Conservation (phyloP, 1,140 invertebrate species). For the Sminthurides bifidus region DNA sequence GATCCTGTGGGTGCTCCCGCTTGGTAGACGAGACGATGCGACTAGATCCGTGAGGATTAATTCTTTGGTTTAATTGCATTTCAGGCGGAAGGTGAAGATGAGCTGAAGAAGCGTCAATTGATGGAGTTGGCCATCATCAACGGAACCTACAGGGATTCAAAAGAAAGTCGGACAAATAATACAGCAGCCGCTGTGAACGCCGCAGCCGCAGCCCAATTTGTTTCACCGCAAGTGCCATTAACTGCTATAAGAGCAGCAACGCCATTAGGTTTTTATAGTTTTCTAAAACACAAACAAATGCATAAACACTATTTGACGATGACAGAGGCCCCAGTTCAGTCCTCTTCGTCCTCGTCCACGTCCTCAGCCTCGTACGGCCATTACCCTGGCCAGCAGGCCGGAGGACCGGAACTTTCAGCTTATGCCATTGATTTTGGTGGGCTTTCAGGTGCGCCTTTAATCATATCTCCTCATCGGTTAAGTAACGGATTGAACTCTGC, state of each 20-base stretch:
- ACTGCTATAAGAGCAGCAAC: slow-evolving; percentile 31
- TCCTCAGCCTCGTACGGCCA: slow-evolving; percentile 10
- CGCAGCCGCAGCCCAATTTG: slow-evolving; percentile 26
- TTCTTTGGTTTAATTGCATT: slow-evolving; percentile 21
- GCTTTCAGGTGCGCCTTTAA: slow-evolving; percentile 63
- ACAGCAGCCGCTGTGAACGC: slow-evolving; percentile 9
- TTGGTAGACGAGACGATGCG: too few relatives aligned
- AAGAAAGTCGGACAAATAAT: slow-evolving; percentile 48
- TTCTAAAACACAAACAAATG: slow-evolving; percentile 27
- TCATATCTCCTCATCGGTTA: slow-evolving; percentile 63
- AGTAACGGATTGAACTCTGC: slow-evolving; percentile 57
- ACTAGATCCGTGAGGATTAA: too few relatives aligned
- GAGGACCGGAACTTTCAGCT: slow-evolving; percentile 16
- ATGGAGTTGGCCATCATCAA: slow-evolving; percentile 99
- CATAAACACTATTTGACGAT: slow-evolving; percentile 26
- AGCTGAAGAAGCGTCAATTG: slow-evolving; percentile 96
- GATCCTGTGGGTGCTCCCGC: too few relatives aligned
- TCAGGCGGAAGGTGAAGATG: slow-evolving; percentile 99
- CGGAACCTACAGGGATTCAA: slow-evolving; percentile 95
- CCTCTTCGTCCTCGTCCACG: slow-evolving; percentile 7
- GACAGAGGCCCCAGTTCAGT: slow-evolving; percentile 8
- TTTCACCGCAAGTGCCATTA: slow-evolving; percentile 31
- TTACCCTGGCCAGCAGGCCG: slow-evolving; percentile 12
- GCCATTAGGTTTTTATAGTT: slow-evolving; percentile 33
- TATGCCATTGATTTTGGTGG: slow-evolving; percentile 25